Evolutionary conservation across 2,113 vertebrate genomes (phyloP).

Genomic region (Naja naja): DNA sequence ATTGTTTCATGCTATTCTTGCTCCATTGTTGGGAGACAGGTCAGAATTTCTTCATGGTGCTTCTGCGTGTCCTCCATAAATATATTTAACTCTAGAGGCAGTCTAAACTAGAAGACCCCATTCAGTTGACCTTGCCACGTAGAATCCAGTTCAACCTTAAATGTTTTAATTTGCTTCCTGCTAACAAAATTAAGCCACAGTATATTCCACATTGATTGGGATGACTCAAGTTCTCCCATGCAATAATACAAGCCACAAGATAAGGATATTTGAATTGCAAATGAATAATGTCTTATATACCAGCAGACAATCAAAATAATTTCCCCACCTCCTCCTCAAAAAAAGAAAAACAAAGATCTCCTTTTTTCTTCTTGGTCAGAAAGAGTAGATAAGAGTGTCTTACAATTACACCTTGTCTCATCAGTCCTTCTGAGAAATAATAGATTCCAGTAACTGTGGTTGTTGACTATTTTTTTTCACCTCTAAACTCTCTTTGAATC

Average conservation of each 20-base stretch:
- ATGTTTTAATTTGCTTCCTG: not conserved
- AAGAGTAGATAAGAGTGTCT: not conserved
- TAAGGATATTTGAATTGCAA: not conserved
- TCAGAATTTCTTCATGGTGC: not conserved
- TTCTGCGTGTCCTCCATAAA: not conserved
- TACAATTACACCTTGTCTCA: not conserved
- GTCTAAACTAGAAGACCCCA: not conserved
- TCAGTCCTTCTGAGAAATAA: not conserved
- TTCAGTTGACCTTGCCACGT: not conserved
- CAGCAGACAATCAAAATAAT: not conserved
- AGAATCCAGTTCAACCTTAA: not conserved
- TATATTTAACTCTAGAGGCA: not conserved
- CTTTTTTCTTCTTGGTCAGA: not conserved
- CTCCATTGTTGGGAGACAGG: not conserved
- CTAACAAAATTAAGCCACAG: not conserved
- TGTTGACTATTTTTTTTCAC: not conserved
- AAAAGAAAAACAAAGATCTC: not conserved
- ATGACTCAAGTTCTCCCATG: not conserved
- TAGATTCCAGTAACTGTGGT: not conserved
- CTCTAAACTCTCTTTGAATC: not conserved
- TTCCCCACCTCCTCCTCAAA: not conserved
- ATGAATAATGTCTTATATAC: not conserved
- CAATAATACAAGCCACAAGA: not conserved
- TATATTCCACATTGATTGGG: not conserved
- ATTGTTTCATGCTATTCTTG: not conserved